A percentile compares a stretch with the other conserved stretches of the same genome.
Evolutionary conservation across 2,797 vertebrate genomes (phyloP).

Genomic region (Mormyrus proboscirostris): DNA sequence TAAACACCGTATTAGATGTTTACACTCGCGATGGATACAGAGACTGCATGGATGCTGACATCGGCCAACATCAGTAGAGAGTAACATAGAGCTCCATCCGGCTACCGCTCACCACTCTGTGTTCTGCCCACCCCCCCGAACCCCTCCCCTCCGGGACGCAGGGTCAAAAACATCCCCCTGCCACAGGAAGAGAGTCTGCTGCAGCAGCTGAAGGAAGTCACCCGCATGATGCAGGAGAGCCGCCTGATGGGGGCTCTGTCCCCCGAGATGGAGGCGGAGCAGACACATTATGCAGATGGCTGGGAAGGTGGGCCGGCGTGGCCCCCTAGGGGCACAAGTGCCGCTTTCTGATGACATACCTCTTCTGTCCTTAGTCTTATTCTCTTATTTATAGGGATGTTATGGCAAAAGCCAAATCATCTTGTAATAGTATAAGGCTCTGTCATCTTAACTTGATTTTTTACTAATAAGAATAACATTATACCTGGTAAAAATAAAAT

Average conservation of each 20-base stretch:
- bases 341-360: neutral
- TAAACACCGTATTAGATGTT: neutral
- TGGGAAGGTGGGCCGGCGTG: constrained; percentile 70
- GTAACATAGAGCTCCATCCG: neutral
- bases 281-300: constrained; percentile 72
- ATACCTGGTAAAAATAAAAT: neutral
- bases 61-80: neutral
- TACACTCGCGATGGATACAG: neutral
- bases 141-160: constrained; percentile 29
- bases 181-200: constrained; percentile 84
- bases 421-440: neutral
- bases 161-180: constrained; percentile 65
- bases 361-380: neutral
- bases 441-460: neutral
- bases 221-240: constrained; percentile 82
- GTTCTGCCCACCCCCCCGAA: neutral
- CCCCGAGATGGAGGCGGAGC: constrained; percentile 75
- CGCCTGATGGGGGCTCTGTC: constrained; percentile 70
- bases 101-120: neutral
- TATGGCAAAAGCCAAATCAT: neutral
- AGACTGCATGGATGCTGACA: neutral
- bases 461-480: neutral
- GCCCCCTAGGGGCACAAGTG: neutral
- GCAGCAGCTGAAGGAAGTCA: constrained; percentile 85
- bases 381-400: neutral